A percentile compares a stretch with the other conserved stretches of the same genome.
Evolutionary conservation across 2,888 invertebrate species (phyloP).

Genomic region (Polydrusus cervinus): DNA sequence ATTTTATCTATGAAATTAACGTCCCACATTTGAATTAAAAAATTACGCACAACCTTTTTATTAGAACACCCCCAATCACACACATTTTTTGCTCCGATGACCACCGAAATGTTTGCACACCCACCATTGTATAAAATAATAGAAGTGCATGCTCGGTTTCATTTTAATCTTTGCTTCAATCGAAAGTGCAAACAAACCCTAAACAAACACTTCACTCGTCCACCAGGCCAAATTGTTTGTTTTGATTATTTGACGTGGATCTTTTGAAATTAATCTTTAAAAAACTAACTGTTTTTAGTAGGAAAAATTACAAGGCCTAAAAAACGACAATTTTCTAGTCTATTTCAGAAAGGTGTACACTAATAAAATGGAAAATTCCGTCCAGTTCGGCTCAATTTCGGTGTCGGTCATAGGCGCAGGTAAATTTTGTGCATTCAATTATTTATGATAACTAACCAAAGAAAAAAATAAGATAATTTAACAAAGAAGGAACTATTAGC

Average conservation of each 20-base stretch:
- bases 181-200: conserved; percentile 67
- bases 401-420: too few relatives aligned
- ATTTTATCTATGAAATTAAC: too few relatives aligned
- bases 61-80: background rate
- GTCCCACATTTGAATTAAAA: background rate
- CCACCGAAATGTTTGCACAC: conserved; percentile 31
- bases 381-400: too few relatives aligned
- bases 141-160: conserved; percentile 66
- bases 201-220: conserved; percentile 67
- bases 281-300: background rate
- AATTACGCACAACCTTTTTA: too few relatives aligned
- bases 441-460: too few relatives aligned
- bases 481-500: too few relatives aligned
- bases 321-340: too few relatives aligned
- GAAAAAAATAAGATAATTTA: too few relatives aligned
- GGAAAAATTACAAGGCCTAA: too few relatives aligned
- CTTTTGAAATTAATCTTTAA: conserved; percentile 14
- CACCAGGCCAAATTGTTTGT: conserved; percentile 19
- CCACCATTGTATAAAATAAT: conserved; percentile 43
- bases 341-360: too few relatives aligned
- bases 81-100: conserved; percentile 25
- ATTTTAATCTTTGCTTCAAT: conserved; percentile 70
- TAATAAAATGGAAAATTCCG: too few relatives aligned
- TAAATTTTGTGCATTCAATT: too few relatives aligned
- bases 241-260: conserved; percentile 8